phyloP scores from a whole-genome alignment of 2,888 invertebrate genomes.

The Schrankia costaestrigalis region DNA sequence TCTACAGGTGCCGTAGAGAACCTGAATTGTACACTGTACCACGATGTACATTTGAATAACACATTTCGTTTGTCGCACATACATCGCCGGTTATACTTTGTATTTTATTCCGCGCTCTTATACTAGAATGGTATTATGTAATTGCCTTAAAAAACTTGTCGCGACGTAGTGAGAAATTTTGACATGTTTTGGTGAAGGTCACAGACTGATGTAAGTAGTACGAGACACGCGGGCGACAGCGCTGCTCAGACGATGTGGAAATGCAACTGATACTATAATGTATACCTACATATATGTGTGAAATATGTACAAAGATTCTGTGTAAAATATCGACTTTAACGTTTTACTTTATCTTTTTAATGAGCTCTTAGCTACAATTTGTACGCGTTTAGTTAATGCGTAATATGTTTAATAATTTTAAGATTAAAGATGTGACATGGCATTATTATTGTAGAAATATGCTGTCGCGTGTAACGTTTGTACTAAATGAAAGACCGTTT shows the following conservation, averaged over 20 bases:
- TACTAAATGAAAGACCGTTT: too few species aligned
- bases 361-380: too few species aligned
- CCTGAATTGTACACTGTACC: slow-evolving; percentile 56
- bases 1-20: slow-evolving; percentile 70
- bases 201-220: slow-evolving; percentile 59
- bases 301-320: slow-evolving; percentile 12
- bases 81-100: slow-evolving; percentile 43
- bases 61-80: slow-evolving; percentile 41
- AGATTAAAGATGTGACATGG: too few species aligned
- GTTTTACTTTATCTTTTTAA: too few species aligned
- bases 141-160: slow-evolving; percentile 25
- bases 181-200: slow-evolving; percentile 50
- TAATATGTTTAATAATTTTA: too few species aligned
- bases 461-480: too few species aligned
- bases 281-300: slow-evolving; percentile 19
- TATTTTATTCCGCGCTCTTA: slow-evolving; percentile 9
- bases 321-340: background rate
- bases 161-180: slow-evolving; percentile 39
- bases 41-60: slow-evolving; percentile 41
- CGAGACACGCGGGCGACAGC: slow-evolving; percentile 71
- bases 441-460: too few species aligned
- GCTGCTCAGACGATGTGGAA: slow-evolving; percentile 53
- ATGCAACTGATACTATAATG: slow-evolving; percentile 42
- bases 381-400: too few species aligned
- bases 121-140: slow-evolving; percentile 32